Conservation (phyloP, 23 tunicate species). For the Halocynthia roretzi region DNA sequence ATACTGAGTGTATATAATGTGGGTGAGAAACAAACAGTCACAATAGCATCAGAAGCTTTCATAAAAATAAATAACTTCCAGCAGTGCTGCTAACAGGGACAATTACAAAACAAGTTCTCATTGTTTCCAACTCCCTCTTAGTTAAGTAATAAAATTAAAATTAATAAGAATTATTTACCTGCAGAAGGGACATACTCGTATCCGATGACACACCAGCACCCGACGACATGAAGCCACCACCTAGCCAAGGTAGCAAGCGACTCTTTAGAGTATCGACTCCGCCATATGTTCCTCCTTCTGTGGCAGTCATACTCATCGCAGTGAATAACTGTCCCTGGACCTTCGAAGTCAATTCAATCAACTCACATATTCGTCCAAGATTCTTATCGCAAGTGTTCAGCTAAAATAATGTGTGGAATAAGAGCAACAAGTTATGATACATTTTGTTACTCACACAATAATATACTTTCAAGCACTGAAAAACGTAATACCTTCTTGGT, state of each 20-base stretch:
- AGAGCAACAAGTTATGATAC: neutral
- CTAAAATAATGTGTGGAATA: constrained; percentile 28
- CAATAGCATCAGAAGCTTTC: no score
- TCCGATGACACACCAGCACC: constrained; percentile 70
- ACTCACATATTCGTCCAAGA: constrained; percentile 76
- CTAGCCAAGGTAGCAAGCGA: constrained; percentile 92
- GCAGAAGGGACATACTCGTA: constrained; percentile 67
- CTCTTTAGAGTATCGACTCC: constrained; percentile 92
- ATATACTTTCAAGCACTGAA: no score
- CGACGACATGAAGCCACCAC: constrained; percentile 74
- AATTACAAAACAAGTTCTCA: neutral
- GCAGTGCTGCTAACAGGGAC: constrained; percentile 1
- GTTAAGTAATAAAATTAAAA: neutral
- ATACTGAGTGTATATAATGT: no score
- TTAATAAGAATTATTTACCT: constrained; percentile 22
- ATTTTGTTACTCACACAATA: no score
- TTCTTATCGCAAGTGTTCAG: constrained; percentile 83
- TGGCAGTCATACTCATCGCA: constrained; percentile 83
- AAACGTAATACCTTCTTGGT: neutral
- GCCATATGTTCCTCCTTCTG: constrained; percentile 94
- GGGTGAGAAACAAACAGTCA: no score
- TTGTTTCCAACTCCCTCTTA: neutral
- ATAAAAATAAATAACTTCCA: neutral
- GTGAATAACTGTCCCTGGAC: constrained; percentile 94
- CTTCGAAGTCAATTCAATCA: constrained; percentile 88